These are phyloP conservation scores for Macquaria australasica DNA, from an alignment of 2,113 vertebrate species.

Conservation along the genomic window DNA sequence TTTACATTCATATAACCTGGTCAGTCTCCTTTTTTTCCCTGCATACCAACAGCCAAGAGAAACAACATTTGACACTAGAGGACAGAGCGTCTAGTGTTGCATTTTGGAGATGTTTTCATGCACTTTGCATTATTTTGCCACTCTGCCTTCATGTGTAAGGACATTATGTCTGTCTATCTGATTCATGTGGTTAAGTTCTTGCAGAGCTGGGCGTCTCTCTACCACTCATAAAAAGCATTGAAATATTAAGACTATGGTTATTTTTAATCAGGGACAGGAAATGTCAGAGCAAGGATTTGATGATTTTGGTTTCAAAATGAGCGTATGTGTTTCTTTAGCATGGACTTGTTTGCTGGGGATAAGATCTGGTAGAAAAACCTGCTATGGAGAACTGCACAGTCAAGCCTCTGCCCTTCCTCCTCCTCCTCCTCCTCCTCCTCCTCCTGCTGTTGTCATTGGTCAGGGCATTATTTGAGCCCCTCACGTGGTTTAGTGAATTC, in stretches of 20 bases:
- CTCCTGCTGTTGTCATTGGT: constrained; percentile 60
- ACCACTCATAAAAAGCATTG: background rate
- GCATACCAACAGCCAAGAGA: too few relatives aligned
- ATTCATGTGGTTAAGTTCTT: background rate
- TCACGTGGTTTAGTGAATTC: constrained; percentile 67
- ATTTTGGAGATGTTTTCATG: background rate
- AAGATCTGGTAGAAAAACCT: constrained; percentile 30
- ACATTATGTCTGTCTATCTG: background rate
- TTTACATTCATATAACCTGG: background rate
- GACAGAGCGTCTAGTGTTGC: background rate
- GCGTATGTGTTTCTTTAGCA: background rate
- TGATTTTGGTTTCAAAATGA: background rate
- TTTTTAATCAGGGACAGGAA: background rate
- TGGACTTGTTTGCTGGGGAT: constrained; percentile 27
- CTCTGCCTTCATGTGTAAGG: background rate
- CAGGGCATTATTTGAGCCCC: constrained; percentile 53
- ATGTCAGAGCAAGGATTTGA: background rate
- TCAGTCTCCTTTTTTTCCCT: background rate
- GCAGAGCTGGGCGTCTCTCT: too few relatives aligned
- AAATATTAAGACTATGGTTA: background rate
- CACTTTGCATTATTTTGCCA: background rate
- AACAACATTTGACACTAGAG: background rate
- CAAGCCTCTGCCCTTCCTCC: constrained; percentile 50
- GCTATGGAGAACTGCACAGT: constrained; percentile 47
- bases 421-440: constrained; percentile 30